phyloP scores from a whole-genome alignment of 2,888 invertebrate genomes.

The Acholoe squamosa region DNA sequence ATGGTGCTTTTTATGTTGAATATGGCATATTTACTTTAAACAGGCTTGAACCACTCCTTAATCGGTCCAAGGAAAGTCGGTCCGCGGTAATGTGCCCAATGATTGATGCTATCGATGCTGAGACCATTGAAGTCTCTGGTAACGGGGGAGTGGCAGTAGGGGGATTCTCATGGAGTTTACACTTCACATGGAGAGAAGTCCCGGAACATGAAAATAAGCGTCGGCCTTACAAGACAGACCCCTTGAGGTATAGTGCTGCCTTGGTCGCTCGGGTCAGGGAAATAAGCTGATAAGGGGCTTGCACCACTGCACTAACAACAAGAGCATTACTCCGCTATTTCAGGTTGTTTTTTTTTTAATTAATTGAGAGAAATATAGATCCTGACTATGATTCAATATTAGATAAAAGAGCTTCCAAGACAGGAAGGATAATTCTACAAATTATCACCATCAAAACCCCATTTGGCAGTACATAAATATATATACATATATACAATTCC shows the following conservation, averaged over 20 bases:
- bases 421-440: too few relatives aligned
- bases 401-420: too few relatives aligned
- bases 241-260: conserved; percentile 81
- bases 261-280: neutral
- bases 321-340: neutral
- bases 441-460: too few relatives aligned
- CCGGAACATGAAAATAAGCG: conserved; percentile 77
- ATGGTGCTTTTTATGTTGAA: too few relatives aligned
- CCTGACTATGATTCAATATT: too few relatives aligned
- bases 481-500: too few relatives aligned
- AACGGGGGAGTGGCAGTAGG: conserved; percentile 81
- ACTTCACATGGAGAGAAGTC: conserved; percentile 91
- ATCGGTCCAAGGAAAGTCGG: conserved; percentile 91
- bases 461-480: too few relatives aligned
- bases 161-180: conserved; percentile 87
- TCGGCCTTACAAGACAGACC: conserved; percentile 74
- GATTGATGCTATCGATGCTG: conserved; percentile 95
- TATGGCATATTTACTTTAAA: neutral
- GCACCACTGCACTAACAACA: neutral
- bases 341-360: neutral
- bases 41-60: conserved; percentile 93
- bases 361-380: too few relatives aligned
- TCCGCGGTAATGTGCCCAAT: conserved; percentile 95
- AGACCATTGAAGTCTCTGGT: conserved; percentile 85
- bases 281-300: neutral